A percentile compares a stretch with the other conserved stretches of the same genome.
These are phyloP conservation scores for Orchesella cincta DNA, from an alignment of 1,140 invertebrate species.

Conservation along the genomic window DNA sequence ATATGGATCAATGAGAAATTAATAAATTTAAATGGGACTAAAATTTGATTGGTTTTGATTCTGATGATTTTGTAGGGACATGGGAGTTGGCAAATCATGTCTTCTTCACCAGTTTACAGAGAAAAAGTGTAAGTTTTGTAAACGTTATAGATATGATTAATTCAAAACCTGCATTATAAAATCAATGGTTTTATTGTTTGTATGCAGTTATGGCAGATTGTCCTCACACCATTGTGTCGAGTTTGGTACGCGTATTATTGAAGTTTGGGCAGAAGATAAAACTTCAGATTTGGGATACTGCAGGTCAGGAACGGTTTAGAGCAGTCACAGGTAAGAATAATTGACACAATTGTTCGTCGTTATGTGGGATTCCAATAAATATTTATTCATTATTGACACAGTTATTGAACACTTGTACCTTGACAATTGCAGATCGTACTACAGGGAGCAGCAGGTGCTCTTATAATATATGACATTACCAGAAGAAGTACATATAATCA, in stretches of 20 bases:
- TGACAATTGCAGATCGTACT: slow-evolving; percentile 80
- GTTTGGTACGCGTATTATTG: slow-evolving; percentile 97
- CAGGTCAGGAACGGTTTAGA: slow-evolving; percentile 93
- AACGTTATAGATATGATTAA: slow-evolving; percentile 29
- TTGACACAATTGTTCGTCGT: not conserved
- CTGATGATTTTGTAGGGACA: slow-evolving; percentile 53
- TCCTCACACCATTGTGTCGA: slow-evolving; percentile 99
- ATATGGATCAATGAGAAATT: not conserved
- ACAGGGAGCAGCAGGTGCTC: slow-evolving; percentile 96
- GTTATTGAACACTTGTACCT: not conserved
- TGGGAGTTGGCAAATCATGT: slow-evolving; percentile 98
- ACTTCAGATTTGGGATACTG: slow-evolving; percentile 88
- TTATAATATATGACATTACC: slow-evolving; percentile 99
- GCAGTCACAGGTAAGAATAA: slow-evolving; percentile 77
- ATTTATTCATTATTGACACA: not conserved
- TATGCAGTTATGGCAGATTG: slow-evolving; percentile 98
- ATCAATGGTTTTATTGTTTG: not conserved
- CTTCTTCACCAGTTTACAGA: slow-evolving; percentile 99
- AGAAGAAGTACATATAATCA: slow-evolving; percentile 80
- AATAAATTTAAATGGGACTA: not conserved
- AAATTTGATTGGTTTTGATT: too few species aligned
- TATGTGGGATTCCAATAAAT: not conserved
- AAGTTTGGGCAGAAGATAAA: slow-evolving; percentile 99
- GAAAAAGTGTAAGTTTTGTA: slow-evolving; percentile 89
- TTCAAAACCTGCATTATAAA: not conserved